Evolutionary conservation across 1,140 invertebrate species (phyloP).

Genomic region (Drosophila insularis): DNA sequence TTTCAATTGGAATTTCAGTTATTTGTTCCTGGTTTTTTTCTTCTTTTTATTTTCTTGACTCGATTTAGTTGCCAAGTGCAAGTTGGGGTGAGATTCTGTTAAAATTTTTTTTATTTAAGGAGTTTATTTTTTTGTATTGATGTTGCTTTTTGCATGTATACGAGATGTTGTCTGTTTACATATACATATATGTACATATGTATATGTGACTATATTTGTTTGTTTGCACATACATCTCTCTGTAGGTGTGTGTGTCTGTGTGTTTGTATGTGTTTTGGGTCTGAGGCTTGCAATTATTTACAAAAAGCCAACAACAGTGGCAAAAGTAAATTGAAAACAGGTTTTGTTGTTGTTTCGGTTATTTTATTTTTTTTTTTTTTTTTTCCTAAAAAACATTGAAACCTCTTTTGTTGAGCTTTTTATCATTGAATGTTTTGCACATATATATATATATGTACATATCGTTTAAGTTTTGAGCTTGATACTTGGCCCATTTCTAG

Average conservation of each 20-base stretch:
- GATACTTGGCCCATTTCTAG: conserved; percentile 30
- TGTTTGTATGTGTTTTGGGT: conserved; percentile 58
- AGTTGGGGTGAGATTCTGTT: not conserved
- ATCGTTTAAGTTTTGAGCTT: conserved; percentile 27
- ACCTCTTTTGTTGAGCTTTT: conserved; percentile 76
- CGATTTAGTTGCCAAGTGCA: not conserved
- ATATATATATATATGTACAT: conserved; percentile 14
- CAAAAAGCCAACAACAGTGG: conserved; percentile 65
- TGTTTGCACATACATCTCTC: conserved; percentile 26
- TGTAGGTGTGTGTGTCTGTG: conserved; percentile 23
- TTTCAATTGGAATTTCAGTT: too few relatives aligned
- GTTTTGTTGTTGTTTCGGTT: conserved; percentile 44
- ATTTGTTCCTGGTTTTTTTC: too few relatives aligned
- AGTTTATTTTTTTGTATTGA: not conserved
- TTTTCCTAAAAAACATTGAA: conserved; percentile 67
- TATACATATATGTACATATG: not conserved
- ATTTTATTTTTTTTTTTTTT: not conserved
- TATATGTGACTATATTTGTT: conserved; percentile 22
- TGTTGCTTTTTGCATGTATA: conserved; percentile 23
- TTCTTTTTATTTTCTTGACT: too few relatives aligned
- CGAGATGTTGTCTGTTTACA: not conserved
- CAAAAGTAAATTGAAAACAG: conserved; percentile 76
- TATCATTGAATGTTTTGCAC: conserved; percentile 61
- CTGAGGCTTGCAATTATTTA: conserved; percentile 76
- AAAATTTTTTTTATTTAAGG: not conserved